Conservation (phyloP, 1,140 invertebrate genomes). For the Drosophila sp. region DNA sequence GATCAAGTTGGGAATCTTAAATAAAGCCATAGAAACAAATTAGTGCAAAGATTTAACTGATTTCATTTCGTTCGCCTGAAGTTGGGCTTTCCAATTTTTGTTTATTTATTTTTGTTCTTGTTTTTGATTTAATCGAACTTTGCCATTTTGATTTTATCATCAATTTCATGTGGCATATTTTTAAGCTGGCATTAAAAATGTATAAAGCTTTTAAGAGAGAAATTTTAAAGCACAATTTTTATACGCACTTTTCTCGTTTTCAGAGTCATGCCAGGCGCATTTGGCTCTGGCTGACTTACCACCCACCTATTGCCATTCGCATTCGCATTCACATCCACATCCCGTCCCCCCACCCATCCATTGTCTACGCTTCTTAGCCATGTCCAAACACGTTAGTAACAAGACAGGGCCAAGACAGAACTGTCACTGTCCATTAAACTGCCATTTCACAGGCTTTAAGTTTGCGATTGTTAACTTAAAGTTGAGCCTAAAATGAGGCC, state of each 20-base stretch:
- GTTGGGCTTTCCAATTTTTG: not conserved
- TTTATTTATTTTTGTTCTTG: not conserved
- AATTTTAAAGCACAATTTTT: conserved; percentile 50
- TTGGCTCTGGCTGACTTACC: too few relatives aligned
- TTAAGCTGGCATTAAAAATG: conserved; percentile 45
- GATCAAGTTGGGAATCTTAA: not conserved
- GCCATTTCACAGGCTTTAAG: conserved; percentile 45
- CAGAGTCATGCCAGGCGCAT: conserved; percentile 46
- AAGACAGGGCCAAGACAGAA: conserved; percentile 25
- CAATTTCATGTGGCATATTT: conserved; percentile 49
- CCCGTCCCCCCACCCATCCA: conserved; percentile 1
- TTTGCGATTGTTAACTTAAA: conserved; percentile 46
- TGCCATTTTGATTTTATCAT: conserved; percentile 38
- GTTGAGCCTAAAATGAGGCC: conserved; percentile 22
- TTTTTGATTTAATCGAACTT: conserved; percentile 21
- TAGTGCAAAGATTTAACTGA: not conserved
- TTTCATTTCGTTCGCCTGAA: not conserved
- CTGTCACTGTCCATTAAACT: conserved; percentile 75
- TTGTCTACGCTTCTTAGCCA: conserved; percentile 68
- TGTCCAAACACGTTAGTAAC: conserved; percentile 72
- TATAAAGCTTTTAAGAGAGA: conserved; percentile 49
- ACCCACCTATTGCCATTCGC: conserved; percentile 40
- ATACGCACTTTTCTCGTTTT: conserved; percentile 32
- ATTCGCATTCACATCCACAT: too few relatives aligned
- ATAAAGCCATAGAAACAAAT: conserved; percentile 5